Base-by-base conservation (phyloP, 92 coral and sea anemone species). In the Diadumene lineata region DNA sequence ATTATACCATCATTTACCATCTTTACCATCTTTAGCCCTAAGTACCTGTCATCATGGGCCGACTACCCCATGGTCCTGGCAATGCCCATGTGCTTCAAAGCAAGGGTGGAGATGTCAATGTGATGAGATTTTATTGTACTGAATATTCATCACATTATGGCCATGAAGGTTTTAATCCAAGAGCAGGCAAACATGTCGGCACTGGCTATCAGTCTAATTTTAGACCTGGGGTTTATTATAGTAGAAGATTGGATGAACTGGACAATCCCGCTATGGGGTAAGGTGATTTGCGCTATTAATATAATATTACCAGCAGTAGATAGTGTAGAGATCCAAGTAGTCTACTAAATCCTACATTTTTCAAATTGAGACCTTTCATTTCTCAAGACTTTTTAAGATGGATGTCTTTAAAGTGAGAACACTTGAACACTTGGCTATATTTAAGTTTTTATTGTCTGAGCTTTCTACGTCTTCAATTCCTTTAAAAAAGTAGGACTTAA, bases 201-300 rank as follows among this genome's bases (percentile, higher is more conserved):
- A 94, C 98, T 25, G 98, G 98, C 18, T 94, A 94, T 76, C 93
- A 94, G 82, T 94, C 98, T n/a, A 94, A 94, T 68, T 94, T 94
- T 71, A 85, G 97, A 77, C 97, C 98, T 32, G 98, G 98, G 16
- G 96, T 94, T 27, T 92, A 94, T 68, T 94, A 94, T 74, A 94
- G 81, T 67, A 88, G 98, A 56, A 90, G 86, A 50, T 66, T 92
- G 34, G 97, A 91, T 77, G 97, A 94, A 56, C 89, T 92, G 24
- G 97, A 92, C 34, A 92, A 92, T 56, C 98, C 98, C 8, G 87
- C 91, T 4, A 92, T 94, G 96, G 98, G 98, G 98, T 94, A 63
- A 61, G 68, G 2, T 38, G 26, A 60, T 90, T 69, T 43, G n/a
- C 28, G n/a, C 0, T 16, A 69, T 43, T 58, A 9, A 27, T 57